These are phyloP conservation scores for Noctilio leporinus DNA, from an alignment of 2,113 vertebrate genomes.

Conservation along the genomic window DNA sequence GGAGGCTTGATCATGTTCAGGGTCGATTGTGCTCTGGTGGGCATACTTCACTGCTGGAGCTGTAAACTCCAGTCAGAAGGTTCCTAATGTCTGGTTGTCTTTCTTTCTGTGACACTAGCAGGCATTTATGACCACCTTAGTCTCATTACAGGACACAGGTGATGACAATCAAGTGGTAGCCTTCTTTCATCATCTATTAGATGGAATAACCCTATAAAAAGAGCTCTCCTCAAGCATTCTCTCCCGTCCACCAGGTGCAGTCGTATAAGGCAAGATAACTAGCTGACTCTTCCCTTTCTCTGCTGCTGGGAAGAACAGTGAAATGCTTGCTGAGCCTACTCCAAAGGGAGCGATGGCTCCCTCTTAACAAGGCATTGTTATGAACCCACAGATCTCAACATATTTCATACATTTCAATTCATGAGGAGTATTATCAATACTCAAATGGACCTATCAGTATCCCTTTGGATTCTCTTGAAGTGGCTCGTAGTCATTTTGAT, in stretches of 20 bases:
- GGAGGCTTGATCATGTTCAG: neutral
- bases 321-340: neutral
- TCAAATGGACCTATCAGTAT: neutral
- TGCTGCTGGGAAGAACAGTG: neutral
- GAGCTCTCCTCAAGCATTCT: neutral
- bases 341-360: neutral
- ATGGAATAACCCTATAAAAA: neutral
- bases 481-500: neutral
- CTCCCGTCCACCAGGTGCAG: neutral
- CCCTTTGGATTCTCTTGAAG: neutral
- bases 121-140: neutral
- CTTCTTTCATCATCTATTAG: neutral
- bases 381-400: neutral
- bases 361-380: neutral
- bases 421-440: too few species aligned
- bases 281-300: neutral
- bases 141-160: neutral
- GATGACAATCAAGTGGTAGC: neutral
- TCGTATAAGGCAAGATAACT: neutral
- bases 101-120: neutral
- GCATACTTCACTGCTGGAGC: neutral
- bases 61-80: neutral
- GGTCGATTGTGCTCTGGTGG: neutral
- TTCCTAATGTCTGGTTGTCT: neutral
- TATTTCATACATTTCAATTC: neutral